phyloP scores from a whole-genome alignment of 1,140 invertebrate genomes.

The Solenopsis fugax region DNA sequence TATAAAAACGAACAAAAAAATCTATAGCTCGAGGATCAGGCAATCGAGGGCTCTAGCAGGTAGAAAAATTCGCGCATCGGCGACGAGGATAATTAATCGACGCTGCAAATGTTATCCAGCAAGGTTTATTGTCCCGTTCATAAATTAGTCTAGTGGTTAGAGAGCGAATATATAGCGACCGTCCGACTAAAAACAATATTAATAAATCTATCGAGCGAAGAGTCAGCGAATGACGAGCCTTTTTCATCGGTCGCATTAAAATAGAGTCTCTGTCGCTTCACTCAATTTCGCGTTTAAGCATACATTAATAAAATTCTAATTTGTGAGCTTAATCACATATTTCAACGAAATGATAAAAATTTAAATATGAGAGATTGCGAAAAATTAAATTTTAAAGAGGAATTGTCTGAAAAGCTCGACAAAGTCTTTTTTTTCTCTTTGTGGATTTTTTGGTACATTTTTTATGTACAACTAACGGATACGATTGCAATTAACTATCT shows the following conservation, averaged over 20 bases:
- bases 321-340: neutral
- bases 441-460: neutral
- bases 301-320: constrained; percentile 1
- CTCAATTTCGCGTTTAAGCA: constrained; percentile 2
- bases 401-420: neutral
- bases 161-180: neutral
- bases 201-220: constrained; percentile 18
- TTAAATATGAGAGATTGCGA: neutral
- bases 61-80: constrained; percentile 15
- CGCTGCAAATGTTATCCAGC: constrained; percentile 41
- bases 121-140: constrained; percentile 45
- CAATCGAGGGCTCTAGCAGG: constrained; percentile 26
- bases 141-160: constrained; percentile 52
- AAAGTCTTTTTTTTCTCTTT: neutral
- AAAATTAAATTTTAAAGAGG: neutral
- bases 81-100: constrained; percentile 62
- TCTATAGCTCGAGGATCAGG: constrained; percentile 19
- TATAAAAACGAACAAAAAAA: constrained; percentile 22
- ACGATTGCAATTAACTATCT: neutral
- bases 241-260: constrained; percentile 15
- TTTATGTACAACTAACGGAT: neutral
- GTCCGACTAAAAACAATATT: constrained; percentile 23
- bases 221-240: neutral
- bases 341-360: neutral
- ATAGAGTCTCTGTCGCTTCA: neutral